Conservation (phyloP, 1,140 invertebrate genomes). For the Aphaenogaster floridana region DNA sequence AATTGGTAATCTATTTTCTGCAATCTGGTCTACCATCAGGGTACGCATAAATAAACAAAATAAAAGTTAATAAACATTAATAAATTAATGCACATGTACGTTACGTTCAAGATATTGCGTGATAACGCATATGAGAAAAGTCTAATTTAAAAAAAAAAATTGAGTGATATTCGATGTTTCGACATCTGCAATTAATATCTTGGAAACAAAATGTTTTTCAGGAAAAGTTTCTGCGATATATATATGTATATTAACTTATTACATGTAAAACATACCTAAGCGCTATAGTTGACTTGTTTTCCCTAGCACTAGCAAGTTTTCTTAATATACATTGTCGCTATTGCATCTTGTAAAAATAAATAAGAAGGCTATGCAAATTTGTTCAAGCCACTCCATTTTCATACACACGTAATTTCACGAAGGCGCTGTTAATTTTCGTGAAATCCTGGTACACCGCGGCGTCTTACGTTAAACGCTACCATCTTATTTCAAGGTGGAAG, state of each 20-base stretch:
- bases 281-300: background rate
- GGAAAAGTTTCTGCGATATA: background rate
- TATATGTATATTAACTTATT: background rate
- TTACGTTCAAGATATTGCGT: background rate
- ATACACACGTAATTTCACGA: constrained; percentile 11
- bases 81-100: background rate
- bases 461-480: constrained; percentile 40
- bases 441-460: background rate
- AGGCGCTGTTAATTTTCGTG: constrained; percentile 30
- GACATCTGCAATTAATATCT: background rate
- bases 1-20: background rate
- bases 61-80: background rate
- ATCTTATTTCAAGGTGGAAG: constrained; percentile 38
- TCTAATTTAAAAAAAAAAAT: background rate
- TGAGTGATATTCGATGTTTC: background rate
- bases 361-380: constrained; percentile 7
- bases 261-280: background rate
- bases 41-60: constrained; percentile 7
- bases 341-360: constrained; percentile 13
- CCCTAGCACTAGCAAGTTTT: background rate
- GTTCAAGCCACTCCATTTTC: constrained; percentile 7
- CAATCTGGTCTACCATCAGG: background rate
- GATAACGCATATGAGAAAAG: background rate
- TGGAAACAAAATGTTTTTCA: constrained; percentile 3
- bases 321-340: background rate